Percentiles rank a stretch among this genome's conserved stretches.
These are phyloP conservation scores for Brachypteracias leptosomus DNA, from an alignment of 2,113 vertebrate species.

Conservation along the genomic window DNA sequence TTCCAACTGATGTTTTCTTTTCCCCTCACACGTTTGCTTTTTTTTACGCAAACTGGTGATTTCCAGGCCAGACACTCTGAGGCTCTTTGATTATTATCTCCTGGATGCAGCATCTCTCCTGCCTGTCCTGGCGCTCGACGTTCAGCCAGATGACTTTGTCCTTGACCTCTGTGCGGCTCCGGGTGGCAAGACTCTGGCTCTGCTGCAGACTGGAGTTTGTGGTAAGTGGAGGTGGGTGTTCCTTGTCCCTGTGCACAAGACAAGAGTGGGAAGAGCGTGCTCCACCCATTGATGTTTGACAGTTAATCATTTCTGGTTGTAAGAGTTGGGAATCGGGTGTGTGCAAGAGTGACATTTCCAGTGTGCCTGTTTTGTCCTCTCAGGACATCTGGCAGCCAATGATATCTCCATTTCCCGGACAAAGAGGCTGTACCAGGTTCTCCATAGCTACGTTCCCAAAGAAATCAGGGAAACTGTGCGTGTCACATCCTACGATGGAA, in stretches of 20 bases:
- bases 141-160: slow-evolving; percentile 80
- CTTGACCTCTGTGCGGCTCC: slow-evolving; percentile 95
- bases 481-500: slow-evolving; percentile 84
- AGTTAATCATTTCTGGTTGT: neutral
- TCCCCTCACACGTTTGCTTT: accelerated
- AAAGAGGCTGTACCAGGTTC: slow-evolving; percentile 76
- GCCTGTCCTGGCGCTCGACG: slow-evolving; percentile 85
- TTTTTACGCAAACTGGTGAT: neutral
- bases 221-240: slow-evolving; percentile 72
- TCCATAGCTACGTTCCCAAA: slow-evolving; percentile 83
- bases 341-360: neutral
- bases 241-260: accelerated
- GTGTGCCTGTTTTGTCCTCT: neutral
- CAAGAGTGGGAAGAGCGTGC: neutral
- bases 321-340: neutral
- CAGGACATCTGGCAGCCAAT: slow-evolving; percentile 86
- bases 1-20: neutral
- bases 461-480: slow-evolving; percentile 71
- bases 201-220: slow-evolving; percentile 86
- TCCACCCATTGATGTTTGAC: neutral
- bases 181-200: slow-evolving; percentile 88
- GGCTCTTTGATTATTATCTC: slow-evolving; percentile 86
- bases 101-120: slow-evolving; percentile 93
- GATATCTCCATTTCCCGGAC: slow-evolving; percentile 84
- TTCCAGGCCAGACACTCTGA: slow-evolving; percentile 77